Evolutionary conservation across 2,797 vertebrate genomes (phyloP).

Genomic region (Pelodytes ibericus): DNA sequence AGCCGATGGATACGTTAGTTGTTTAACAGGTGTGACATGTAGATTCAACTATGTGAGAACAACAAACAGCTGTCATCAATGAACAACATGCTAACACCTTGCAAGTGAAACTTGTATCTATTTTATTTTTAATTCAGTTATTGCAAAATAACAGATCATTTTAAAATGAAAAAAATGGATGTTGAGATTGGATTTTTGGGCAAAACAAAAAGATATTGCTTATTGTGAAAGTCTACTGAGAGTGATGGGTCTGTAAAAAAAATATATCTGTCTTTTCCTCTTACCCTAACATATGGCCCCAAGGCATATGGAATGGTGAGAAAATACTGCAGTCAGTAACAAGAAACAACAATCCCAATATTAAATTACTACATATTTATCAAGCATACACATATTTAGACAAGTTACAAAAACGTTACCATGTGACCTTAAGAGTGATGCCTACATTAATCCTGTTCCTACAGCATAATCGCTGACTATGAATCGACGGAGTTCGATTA

Average conservation of each 20-base stretch:
- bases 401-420: background rate
- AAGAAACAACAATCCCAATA: background rate
- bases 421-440: background rate
- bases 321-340: background rate
- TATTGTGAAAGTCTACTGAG: background rate
- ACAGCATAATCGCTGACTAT: too few species aligned
- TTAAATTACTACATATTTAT: background rate
- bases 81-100: background rate
- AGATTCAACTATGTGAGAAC: constrained; percentile 20
- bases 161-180: background rate
- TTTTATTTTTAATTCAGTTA: background rate
- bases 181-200: background rate
- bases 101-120: background rate
- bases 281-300: background rate
- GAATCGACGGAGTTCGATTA: too few species aligned
- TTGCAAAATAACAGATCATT: background rate
- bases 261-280: background rate
- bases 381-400: background rate
- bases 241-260: background rate
- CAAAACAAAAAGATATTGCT: background rate
- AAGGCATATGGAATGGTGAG: background rate
- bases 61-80: constrained; percentile 13
- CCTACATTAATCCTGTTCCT: too few species aligned
- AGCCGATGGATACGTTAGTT: background rate
- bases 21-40: constrained; percentile 15